phyloP scores from a whole-genome alignment of 1,140 invertebrate species.

The Drosophila sulfurigaster region DNA sequence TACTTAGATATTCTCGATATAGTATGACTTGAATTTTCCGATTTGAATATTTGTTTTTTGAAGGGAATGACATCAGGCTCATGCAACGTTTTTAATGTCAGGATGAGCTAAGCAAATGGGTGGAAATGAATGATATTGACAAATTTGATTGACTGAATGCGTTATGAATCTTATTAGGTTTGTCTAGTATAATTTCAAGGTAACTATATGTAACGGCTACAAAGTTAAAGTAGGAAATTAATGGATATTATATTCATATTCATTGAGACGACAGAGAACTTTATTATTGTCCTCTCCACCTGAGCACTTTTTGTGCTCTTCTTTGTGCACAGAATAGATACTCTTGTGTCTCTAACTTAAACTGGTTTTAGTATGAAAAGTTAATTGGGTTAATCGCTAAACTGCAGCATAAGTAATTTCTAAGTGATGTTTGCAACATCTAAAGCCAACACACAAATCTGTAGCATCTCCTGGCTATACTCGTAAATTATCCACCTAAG shows the following conservation, averaged over 20 bases:
- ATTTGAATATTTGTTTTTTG: slow-evolving; percentile 2
- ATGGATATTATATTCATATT: not conserved
- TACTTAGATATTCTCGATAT: not conserved
- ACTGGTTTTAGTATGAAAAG: slow-evolving; percentile 7
- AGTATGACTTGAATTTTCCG: slow-evolving; percentile 23
- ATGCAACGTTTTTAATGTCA: slow-evolving; percentile 55
- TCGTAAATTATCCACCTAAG: slow-evolving; percentile 56
- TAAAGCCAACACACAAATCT: slow-evolving; percentile 18
- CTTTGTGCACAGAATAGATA: not conserved
- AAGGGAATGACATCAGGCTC: slow-evolving; percentile 54
- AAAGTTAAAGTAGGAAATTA: not conserved
- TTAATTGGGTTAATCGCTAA: slow-evolving; percentile 31
- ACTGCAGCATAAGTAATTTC: slow-evolving; percentile 32
- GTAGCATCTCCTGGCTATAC: slow-evolving; percentile 27
- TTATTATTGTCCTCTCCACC: no score
- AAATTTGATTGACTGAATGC: not conserved
- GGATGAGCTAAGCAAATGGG: slow-evolving; percentile 50
- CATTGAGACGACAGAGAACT: not conserved
- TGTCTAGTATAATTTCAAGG: slow-evolving; percentile 1
- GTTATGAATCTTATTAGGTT: not conserved
- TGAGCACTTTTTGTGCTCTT: not conserved
- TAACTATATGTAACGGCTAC: not conserved
- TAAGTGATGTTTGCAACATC: slow-evolving; percentile 2
- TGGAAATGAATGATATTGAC: slow-evolving; percentile 35
- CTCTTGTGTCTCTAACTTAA: not conserved